These are phyloP conservation scores for Amblyjoppa fuscipennis DNA, from an alignment of 2,888 invertebrate genomes.

Conservation along the genomic window DNA sequence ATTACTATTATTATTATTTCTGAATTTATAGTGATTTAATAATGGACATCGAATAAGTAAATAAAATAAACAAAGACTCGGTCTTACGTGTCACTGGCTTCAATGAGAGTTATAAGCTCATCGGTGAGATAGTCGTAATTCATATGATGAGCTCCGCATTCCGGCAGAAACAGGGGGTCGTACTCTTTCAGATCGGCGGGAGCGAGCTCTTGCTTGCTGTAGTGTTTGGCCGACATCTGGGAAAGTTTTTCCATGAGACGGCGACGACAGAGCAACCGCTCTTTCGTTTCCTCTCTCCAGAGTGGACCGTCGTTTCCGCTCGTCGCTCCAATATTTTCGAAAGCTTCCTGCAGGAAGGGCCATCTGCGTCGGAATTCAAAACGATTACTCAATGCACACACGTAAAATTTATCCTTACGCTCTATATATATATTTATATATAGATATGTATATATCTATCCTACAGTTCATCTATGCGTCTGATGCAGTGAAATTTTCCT, in stretches of 20 bases:
- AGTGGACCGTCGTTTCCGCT: conserved; percentile 70
- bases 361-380: conserved; percentile 80
- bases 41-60: background rate
- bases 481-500: background rate
- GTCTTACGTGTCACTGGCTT: conserved; percentile 73
- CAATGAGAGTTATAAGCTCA: conserved; percentile 82
- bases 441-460: background rate
- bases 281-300: conserved; percentile 84
- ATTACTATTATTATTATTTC: conserved; percentile 67
- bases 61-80: conserved; percentile 9
- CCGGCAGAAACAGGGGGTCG: conserved; percentile 80
- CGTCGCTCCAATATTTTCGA: conserved; percentile 76
- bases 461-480: background rate
- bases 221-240: conserved; percentile 85
- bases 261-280: conserved; percentile 79
- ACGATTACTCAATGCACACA: background rate
- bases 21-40: background rate
- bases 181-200: conserved; percentile 85
- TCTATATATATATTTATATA: background rate
- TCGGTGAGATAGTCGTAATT: conserved; percentile 85
- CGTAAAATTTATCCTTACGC: background rate
- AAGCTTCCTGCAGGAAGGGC: conserved; percentile 82
- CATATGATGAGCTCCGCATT: conserved; percentile 81
- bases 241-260: conserved; percentile 82
- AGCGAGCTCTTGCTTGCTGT: conserved; percentile 85